Evolutionary conservation across 2,888 invertebrate genomes (phyloP), one percentile per base, ranked within the genome.

Genomic region (Argyresthia goedartella): DNA sequence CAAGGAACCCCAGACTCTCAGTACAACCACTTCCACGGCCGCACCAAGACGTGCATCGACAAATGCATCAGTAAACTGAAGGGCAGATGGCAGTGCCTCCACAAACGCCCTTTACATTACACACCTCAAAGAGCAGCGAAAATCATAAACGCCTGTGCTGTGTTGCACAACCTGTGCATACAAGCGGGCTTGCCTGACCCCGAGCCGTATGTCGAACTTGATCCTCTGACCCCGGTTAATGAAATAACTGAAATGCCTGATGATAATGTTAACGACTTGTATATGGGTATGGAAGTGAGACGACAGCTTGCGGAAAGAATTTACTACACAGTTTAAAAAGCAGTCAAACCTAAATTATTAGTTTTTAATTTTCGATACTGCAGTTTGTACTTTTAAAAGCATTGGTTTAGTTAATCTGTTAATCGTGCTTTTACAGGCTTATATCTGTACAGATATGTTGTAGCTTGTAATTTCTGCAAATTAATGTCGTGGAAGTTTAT

Each of bases 71-170:
- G 67, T 7, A 72, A 69, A 52, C 59, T 76, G 0, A 76, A 76
- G 54, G 75, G 75, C 0, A 58, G 73, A 44, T 76, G 75, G 75
- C 64, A 69, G 39, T 76, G 74, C 47, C 67, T 76, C 0, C 56
- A 72, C 45, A 72, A 64, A 54, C 57, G 72, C n/a, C 74, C 76
- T 3, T 52, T 76, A 6, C 76, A 76, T 54, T 76, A 76, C 57
- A 67, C 73, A 3, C 74, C 76, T 3, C 68, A 71, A 16, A 64
- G 73, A 56, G 69, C 76, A 8, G 76, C 75, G 3, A 75, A 76
- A 52, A 76, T 76, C 10, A 69, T 76, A 34, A 76, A 76, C 56
- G 76, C 76, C n/a, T 76, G 76, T 62, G 73, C 73, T 13, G 67
- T 76, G 4, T 55, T 76, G 49, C 74, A 76, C 53, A 76, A 76